Conservation (phyloP, 2,797 vertebrate species). For the Tangara arthus region DNA sequence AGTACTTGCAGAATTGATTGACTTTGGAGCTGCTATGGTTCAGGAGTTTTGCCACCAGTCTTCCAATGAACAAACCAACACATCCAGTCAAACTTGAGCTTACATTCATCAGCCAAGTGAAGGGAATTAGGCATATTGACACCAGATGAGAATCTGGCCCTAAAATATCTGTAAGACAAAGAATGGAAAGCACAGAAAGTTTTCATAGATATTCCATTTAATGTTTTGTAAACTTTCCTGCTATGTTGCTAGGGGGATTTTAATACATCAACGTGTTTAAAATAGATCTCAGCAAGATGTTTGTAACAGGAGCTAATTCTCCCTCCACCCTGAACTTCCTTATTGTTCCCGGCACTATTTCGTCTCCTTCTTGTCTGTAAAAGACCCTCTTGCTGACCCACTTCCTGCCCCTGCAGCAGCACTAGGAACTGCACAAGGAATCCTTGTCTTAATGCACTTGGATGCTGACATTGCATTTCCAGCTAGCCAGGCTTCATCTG, state of each 20-base stretch:
- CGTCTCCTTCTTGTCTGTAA: background rate
- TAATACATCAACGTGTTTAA: background rate
- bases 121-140: background rate
- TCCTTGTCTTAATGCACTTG: constrained; percentile 25
- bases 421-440: constrained; percentile 17
- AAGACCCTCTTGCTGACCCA: constrained; percentile 1
- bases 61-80: background rate
- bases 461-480: constrained; percentile 33
- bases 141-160: background rate
- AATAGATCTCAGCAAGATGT: background rate
- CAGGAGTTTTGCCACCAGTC: background rate
- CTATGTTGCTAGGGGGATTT: constrained; percentile 14
- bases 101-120: background rate
- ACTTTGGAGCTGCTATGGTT: background rate
- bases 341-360: background rate
- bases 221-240: constrained; percentile 45
- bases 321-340: background rate
- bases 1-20: background rate
- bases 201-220: constrained; percentile 1
- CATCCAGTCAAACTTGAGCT: background rate
- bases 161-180: background rate
- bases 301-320: constrained; percentile 2
- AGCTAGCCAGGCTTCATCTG: constrained; percentile 36
- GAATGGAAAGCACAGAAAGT: background rate
- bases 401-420: constrained; percentile 19